A percentile compares a stretch with the other conserved stretches of the same genome.
These are phyloP conservation scores for Rachycentron canadum DNA, from an alignment of 2,797 vertebrate genomes.

Conservation along the genomic window DNA sequence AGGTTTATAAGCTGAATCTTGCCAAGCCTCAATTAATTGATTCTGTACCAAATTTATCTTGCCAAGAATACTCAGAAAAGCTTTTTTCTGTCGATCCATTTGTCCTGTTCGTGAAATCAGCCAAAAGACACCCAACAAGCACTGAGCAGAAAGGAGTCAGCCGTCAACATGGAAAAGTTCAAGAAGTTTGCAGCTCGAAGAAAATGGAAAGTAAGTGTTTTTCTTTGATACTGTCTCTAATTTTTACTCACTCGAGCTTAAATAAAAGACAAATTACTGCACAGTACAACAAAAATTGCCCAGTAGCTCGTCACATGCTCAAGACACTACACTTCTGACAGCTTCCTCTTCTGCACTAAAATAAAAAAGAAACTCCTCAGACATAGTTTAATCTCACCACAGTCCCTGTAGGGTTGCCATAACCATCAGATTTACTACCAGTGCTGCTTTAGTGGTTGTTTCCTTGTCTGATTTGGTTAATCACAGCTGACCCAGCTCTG, in stretches of 20 bases:
- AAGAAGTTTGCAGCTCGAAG: slow-evolving; percentile 97
- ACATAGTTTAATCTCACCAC: not conserved
- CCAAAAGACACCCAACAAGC: slow-evolving; percentile 98
- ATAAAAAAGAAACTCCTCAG: not conserved
- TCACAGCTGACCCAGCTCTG: slow-evolving; percentile 37
- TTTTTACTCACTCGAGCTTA: not conserved
- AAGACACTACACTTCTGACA: not conserved
- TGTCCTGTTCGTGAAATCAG: slow-evolving; percentile 79
- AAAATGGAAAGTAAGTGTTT: slow-evolving; percentile 94
- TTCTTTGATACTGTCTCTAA: not conserved
- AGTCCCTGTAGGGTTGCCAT: not conserved
- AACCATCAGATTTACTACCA: not conserved
- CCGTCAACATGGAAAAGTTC: slow-evolving; percentile 99
- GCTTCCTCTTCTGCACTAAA: not conserved
- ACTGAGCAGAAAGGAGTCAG: slow-evolving; percentile 96
- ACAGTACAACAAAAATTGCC: not conserved
- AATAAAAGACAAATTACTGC: not conserved
- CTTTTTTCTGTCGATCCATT: not conserved
- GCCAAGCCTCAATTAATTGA: slow-evolving; percentile 1
- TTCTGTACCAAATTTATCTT: not conserved
- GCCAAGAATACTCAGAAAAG: not conserved
- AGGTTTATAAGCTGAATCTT: not conserved
- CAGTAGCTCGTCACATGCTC: not conserved
- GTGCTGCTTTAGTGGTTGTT: slow-evolving; percentile 5
- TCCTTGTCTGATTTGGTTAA: slow-evolving; percentile 39